Base-by-base conservation (phyloP, 1,140 invertebrate species). In the Neuroterus valhalla region DNA sequence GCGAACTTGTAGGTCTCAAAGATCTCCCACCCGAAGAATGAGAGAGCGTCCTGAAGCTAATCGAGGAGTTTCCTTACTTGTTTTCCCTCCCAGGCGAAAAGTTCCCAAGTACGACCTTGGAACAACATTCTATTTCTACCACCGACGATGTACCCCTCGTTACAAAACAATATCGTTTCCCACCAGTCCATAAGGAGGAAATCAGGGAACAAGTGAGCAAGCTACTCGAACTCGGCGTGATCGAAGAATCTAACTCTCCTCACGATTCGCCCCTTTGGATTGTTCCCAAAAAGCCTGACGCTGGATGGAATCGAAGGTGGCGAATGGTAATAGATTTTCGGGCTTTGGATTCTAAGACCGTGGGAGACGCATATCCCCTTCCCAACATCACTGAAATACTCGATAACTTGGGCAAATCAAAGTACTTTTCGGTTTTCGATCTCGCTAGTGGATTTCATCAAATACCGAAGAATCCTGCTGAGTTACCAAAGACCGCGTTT, bases 361-460 rank as follows among this genome's bases (percentile, higher is more conserved):
- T 80, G 1, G 74, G 68, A 17, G 75, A 81, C n/a, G 42, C 43
- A 4, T 91, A 86, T 79, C 91, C 90, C 2, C 19, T 71, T n/a
- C n/a, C n/a, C n/a, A n/a, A n/a, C n/a, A n/a, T n/a, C n/a, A n/a
- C n/a, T n/a, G n/a, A n/a, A n/a, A n/a, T n/a, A n/a, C n/a, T n/a
- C n/a, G n/a, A n/a, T n/a, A n/a, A n/a, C n/a, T n/a, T n/a, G n/a
- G n/a, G n/a, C n/a, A n/a, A n/a, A n/a, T n/a, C n/a, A n/a, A n/a
- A n/a, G n/a, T n/a, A n/a, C n/a, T n/a, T n/a, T n/a, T n/a, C n/a
- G n/a, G n/a, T n/a, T n/a, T n/a, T n/a, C n/a, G n/a, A n/a, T n/a
- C n/a, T n/a, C n/a, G 14, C 70, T 6, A 21, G 19, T 14, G 50
- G 70, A 43, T 44, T 71, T 55, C 10, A 70, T 26, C 46, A 70